phyloP scores from a whole-genome alignment of 1,140 invertebrate species.

The Linepithema humile region DNA sequence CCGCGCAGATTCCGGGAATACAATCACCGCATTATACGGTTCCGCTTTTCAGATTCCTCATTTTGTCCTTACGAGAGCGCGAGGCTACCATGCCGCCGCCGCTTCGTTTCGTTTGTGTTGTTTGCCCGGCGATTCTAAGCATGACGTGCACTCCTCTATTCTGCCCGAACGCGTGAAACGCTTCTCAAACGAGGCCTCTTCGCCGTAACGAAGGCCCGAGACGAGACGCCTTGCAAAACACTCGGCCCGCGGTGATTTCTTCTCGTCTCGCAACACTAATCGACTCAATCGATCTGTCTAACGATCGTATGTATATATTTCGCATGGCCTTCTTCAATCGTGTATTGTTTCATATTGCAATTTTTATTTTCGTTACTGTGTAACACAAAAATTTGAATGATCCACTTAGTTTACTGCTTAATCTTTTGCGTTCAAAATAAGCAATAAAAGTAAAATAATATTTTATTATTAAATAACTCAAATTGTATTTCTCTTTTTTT shows the following conservation, averaged over 20 bases:
- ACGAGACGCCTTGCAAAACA: constrained; percentile 13
- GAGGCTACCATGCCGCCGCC: constrained; percentile 17
- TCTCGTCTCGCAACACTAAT: constrained; percentile 24
- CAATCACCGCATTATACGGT: constrained; percentile 76
- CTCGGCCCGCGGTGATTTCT: constrained; percentile 39
- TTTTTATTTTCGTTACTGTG: neutral
- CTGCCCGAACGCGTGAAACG: constrained; percentile 31
- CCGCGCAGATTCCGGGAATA: constrained; percentile 72
- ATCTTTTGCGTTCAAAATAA: no score
- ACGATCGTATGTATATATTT: neutral
- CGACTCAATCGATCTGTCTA: neutral
- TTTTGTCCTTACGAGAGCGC: constrained; percentile 57
- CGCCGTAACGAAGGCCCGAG: constrained; percentile 44
- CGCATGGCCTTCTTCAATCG: neutral
- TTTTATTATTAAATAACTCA: no score
- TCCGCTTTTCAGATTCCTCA: constrained; percentile 75
- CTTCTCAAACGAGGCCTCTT: constrained; percentile 31
- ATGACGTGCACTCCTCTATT: constrained; percentile 44
- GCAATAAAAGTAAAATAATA: no score
- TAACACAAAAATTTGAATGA: neutral
- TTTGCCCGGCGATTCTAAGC: constrained; percentile 39
- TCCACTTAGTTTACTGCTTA: neutral
- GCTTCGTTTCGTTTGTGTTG: constrained; percentile 15
- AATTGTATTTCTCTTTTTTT: no score
- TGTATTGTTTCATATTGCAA: neutral